A percentile compares a stretch with the other conserved stretches of the same genome.
phyloP scores from a whole-genome alignment of 2,113 vertebrate species.

The Neolamprologus longior region DNA sequence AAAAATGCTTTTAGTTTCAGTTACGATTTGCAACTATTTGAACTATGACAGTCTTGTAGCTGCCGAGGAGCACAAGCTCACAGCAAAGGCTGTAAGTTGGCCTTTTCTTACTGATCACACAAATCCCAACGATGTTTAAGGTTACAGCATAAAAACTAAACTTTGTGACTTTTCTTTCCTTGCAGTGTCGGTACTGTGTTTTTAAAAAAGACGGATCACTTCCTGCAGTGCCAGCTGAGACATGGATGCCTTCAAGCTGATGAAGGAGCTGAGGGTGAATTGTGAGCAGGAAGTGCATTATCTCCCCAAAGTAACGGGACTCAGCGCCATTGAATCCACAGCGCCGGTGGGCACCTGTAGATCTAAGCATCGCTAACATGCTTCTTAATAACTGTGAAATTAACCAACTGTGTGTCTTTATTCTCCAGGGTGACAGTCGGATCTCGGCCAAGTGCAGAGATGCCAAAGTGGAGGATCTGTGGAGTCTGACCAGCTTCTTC shows the following conservation, averaged over 20 bases:
- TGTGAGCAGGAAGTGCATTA: slow-evolving; percentile 83
- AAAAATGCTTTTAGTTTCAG: neutral
- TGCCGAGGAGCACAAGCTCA: neutral
- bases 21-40: neutral
- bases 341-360: slow-evolving; percentile 67
- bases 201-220: neutral
- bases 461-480: slow-evolving; percentile 90
- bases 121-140: neutral
- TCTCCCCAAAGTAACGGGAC: slow-evolving; percentile 83
- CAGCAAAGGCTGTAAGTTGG: neutral
- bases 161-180: neutral
- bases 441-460: slow-evolving; percentile 87
- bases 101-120: neutral
- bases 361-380: neutral
- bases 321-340: slow-evolving; percentile 82
- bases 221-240: slow-evolving; percentile 35
- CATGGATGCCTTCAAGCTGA: slow-evolving; percentile 81
- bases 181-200: slow-evolving; percentile 13
- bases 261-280: slow-evolving; percentile 84
- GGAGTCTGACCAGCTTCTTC: slow-evolving; percentile 93
- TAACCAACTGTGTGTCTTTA: neutral
- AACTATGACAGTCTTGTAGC: neutral
- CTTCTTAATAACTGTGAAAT: neutral
- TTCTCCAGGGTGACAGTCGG: slow-evolving; percentile 73
- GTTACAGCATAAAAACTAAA: neutral